These are phyloP conservation scores for Halictus ligatus DNA, from an alignment of 2,888 invertebrate species.

Conservation along the genomic window DNA sequence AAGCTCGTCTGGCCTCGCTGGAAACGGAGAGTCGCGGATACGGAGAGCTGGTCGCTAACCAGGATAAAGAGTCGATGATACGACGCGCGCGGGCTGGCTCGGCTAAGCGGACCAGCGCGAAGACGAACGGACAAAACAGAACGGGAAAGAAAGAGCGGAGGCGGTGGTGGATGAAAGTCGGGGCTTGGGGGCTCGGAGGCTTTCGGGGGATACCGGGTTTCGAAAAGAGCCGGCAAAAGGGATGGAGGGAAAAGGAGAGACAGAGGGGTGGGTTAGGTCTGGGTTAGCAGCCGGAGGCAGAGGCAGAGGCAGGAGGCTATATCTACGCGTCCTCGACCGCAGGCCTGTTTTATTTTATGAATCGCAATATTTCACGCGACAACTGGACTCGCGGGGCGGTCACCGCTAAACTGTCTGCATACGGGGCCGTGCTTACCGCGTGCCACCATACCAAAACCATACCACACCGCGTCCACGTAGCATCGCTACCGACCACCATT, in stretches of 20 bases:
- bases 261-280: slow-evolving; percentile 71
- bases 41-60: slow-evolving; percentile 20
- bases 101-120: slow-evolving; percentile 44
- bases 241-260: slow-evolving; percentile 35
- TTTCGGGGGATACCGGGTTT: slow-evolving; percentile 43
- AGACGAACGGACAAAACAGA: slow-evolving; percentile 45
- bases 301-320: slow-evolving; percentile 69
- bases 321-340: slow-evolving; percentile 82
- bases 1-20: slow-evolving; percentile 29
- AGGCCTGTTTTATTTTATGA: slow-evolving; percentile 84
- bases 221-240: slow-evolving; percentile 61
- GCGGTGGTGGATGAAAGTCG: slow-evolving; percentile 61
- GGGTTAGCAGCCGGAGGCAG: slow-evolving; percentile 77
- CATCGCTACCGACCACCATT: slow-evolving; percentile 63
- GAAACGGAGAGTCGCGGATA: slow-evolving; percentile 12
- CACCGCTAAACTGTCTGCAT: slow-evolving; percentile 83
- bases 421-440: slow-evolving; percentile 79
- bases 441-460: slow-evolving; percentile 76
- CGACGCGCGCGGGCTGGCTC: slow-evolving; percentile 31
- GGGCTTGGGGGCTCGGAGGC: slow-evolving; percentile 44
- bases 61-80: slow-evolving; percentile 47
- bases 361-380: slow-evolving; percentile 84
- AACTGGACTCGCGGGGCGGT: slow-evolving; percentile 83
- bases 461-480: slow-evolving; percentile 70
- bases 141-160: slow-evolving; percentile 32